phyloP scores from a whole-genome alignment of 2,113 vertebrate species.

The Anolis sagrei region DNA sequence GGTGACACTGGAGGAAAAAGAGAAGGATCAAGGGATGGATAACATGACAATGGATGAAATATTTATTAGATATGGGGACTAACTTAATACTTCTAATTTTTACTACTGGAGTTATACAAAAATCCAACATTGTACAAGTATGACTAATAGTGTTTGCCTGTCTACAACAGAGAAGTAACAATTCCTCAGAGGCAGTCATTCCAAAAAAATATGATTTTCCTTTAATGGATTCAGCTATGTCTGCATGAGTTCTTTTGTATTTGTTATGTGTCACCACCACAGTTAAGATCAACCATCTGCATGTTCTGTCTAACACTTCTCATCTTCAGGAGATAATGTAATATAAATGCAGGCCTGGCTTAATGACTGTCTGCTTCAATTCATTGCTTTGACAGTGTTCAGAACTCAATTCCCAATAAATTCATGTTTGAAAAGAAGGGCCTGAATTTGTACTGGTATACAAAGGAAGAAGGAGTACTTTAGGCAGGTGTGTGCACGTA shows the following conservation, averaged over 20 bases:
- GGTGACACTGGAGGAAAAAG: neutral
- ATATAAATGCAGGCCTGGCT: neutral
- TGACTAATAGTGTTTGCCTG: neutral
- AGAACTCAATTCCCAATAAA: neutral
- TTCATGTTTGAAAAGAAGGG: neutral
- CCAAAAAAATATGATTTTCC: neutral
- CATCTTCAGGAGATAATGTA: neutral
- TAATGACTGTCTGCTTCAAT: conserved; percentile 5
- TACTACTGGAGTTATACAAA: too few relatives aligned
- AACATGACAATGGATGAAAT: neutral
- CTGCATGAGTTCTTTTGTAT: neutral
- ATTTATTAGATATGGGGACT: neutral
- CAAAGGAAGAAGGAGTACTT: neutral
- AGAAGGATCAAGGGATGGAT: neutral
- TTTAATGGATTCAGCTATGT: neutral
- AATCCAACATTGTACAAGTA: neutral
- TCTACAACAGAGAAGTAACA: neutral
- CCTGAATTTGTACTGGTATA: neutral
- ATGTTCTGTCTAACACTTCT: neutral
- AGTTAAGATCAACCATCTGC: neutral
- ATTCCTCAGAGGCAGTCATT: neutral
- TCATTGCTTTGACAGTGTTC: neutral
- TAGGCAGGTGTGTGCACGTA: too few relatives aligned
- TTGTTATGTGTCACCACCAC: neutral
- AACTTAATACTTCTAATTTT: neutral